These are phyloP conservation scores for Desmophyllum pertusum DNA, from an alignment of 92 coral and sea anemone species.

Conservation along the genomic window DNA sequence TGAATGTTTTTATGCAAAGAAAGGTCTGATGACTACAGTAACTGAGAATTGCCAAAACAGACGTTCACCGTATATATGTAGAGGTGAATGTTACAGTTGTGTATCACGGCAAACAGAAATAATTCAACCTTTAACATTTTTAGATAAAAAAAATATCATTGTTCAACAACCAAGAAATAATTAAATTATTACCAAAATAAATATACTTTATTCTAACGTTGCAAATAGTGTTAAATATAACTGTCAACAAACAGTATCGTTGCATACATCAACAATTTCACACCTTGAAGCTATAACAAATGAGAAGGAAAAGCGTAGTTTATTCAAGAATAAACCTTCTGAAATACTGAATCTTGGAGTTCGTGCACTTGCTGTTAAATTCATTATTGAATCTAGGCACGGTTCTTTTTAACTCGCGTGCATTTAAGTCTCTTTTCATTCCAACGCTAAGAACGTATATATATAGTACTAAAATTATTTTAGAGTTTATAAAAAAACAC, in stretches of 20 bases:
- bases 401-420: not conserved
- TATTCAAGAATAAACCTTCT: not conserved
- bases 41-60: not conserved
- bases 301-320: not conserved
- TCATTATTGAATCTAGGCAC: no score
- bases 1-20: not conserved
- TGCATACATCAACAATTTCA: not conserved
- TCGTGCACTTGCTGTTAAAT: no score
- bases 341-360: no score
- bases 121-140: not conserved
- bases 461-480: not conserved
- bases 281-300: not conserved
- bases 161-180: not conserved
- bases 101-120: no score
- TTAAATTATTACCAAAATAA: not conserved
- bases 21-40: not conserved
- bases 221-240: not conserved
- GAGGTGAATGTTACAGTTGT: no score
- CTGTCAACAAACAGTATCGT: not conserved
- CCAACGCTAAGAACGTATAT: not conserved
- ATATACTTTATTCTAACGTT: not conserved
- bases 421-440: not conserved
- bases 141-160: not conserved
- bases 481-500: not conserved
- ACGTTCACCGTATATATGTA: no score